These are phyloP conservation scores for Pedionomus torquatus DNA, from an alignment of 2,113 vertebrate genomes.

Conservation along the genomic window DNA sequence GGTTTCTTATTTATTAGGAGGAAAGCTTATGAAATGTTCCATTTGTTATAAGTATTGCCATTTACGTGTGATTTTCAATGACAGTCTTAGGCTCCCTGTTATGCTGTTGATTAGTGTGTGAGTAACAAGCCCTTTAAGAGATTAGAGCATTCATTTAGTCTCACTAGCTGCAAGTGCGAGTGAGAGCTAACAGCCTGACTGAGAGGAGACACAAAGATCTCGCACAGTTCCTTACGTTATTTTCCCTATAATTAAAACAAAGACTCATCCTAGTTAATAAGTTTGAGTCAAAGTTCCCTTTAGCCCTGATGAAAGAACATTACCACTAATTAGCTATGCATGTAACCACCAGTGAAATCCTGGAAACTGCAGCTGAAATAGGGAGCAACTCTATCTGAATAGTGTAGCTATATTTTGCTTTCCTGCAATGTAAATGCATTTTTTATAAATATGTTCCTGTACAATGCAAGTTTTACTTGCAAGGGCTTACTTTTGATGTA, in stretches of 20 bases:
- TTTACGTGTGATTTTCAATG: neutral
- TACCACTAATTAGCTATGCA: neutral
- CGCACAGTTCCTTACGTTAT: neutral
- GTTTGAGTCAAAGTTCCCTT: constrained; percentile 4
- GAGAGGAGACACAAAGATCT: neutral
- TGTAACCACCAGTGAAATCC: neutral
- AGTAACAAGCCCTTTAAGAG: neutral
- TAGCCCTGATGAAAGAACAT: neutral
- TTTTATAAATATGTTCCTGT: constrained; percentile 11
- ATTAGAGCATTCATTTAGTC: neutral
- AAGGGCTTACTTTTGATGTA: constrained; percentile 27
- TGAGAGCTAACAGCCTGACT: neutral
- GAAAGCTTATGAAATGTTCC: neutral
- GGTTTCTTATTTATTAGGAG: neutral
- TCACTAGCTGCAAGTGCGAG: neutral
- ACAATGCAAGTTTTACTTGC: constrained; percentile 7
- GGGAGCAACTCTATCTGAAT: neutral
- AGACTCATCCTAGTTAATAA: neutral
- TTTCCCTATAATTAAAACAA: constrained; percentile 9
- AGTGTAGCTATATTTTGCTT: constrained; percentile 9
- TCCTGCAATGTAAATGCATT: neutral
- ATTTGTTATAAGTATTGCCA: neutral
- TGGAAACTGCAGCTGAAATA: constrained; percentile 8
- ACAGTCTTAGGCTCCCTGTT: neutral
- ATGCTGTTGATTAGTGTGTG: neutral